phyloP scores from a whole-genome alignment of 2,797 vertebrate species.

The Lates japonicus region DNA sequence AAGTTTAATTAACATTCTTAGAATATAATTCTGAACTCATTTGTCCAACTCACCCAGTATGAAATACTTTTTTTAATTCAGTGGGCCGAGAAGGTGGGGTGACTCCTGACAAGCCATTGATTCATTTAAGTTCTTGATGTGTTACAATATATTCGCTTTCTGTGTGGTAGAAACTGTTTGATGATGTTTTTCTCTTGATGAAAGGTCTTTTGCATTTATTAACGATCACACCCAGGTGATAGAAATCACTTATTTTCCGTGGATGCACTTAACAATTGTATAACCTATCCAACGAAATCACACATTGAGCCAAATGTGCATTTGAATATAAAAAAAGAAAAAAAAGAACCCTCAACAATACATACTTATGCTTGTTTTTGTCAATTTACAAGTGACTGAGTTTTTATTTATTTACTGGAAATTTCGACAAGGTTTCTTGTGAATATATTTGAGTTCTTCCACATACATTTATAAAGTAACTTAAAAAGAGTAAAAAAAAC shows the following conservation, averaged over 20 bases:
- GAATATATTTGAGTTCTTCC: conserved; percentile 88
- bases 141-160: too few species aligned
- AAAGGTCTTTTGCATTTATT: conserved; percentile 85
- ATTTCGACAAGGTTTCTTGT: conserved; percentile 79
- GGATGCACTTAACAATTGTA: conserved; percentile 88
- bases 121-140: conserved; percentile 79
- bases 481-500: conserved; percentile 84
- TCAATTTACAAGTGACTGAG: conserved; percentile 84
- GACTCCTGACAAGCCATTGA: conserved; percentile 74
- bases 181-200: conserved; percentile 83
- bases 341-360: conserved; percentile 78
- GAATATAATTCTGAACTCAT: conserved; percentile 82
- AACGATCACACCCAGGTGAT: conserved; percentile 86
- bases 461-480: conserved; percentile 88
- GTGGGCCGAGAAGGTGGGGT: conserved; percentile 54
- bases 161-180: conserved; percentile 81
- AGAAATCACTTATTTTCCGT: conserved; percentile 86
- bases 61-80: conserved; percentile 59
- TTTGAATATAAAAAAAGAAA: conserved; percentile 86
- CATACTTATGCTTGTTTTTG: conserved; percentile 82
- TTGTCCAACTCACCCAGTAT: conserved; percentile 74
- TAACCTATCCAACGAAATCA: conserved; percentile 84
- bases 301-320: conserved; percentile 82
- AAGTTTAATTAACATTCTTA: conserved; percentile 78
- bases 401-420: conserved; percentile 78